Percentiles rank a stretch among this genome's conserved stretches.
phyloP scores from a whole-genome alignment of 2,797 vertebrate species.

The Phyllotis vaccarum region DNA sequence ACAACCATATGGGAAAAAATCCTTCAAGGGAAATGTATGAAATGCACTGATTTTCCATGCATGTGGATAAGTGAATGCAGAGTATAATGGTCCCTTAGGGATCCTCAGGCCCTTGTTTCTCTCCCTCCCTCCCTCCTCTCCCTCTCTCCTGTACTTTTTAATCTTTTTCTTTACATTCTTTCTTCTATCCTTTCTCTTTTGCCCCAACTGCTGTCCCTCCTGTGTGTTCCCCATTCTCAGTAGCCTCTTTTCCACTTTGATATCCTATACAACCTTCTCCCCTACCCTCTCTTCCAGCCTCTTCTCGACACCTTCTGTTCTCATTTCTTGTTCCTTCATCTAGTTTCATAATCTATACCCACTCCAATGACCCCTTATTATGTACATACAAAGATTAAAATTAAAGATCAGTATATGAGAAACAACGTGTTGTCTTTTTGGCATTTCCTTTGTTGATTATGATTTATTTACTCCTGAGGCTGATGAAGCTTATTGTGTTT shows the following conservation, averaged over 20 bases:
- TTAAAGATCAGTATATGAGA: not conserved
- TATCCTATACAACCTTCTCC: not conserved
- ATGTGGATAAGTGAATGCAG: constrained; percentile 9
- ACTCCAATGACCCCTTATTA: not conserved
- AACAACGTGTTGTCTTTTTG: not conserved
- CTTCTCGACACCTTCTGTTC: not conserved
- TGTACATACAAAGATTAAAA: not conserved
- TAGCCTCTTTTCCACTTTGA: not conserved
- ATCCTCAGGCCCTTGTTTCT: not conserved
- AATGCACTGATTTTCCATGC: constrained; percentile 20
- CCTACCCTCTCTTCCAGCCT: not conserved
- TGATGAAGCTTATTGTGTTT: constrained; percentile 12
- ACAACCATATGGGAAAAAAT: not conserved
- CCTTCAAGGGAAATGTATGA: constrained; percentile 18
- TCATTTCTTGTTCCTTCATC: not conserved
- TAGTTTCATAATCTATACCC: not conserved
- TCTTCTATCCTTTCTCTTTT: not conserved
- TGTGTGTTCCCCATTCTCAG: not conserved
- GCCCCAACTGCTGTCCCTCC: not conserved
- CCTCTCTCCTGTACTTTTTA: not conserved
- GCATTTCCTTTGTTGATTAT: constrained; percentile 25
- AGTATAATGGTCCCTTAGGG: constrained; percentile 48
- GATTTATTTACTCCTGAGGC: constrained; percentile 50
- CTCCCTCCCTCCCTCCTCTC: not conserved
- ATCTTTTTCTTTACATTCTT: not conserved